Evolutionary conservation across 1,140 invertebrate genomes (phyloP), one percentile per base, ranked within the genome.

Genomic region (Sinella curviseta): DNA sequence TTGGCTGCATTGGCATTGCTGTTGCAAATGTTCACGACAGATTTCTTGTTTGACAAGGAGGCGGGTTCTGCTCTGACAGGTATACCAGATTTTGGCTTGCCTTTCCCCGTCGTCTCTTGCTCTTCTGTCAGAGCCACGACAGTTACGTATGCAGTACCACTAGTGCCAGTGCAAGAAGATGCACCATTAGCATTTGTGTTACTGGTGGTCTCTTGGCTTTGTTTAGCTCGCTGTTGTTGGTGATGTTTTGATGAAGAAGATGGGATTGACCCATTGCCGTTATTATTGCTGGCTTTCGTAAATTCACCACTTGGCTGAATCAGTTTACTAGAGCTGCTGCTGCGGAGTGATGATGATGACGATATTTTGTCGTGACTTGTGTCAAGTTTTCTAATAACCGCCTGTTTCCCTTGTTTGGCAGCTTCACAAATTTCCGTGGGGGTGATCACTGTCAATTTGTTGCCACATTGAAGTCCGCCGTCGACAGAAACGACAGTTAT

Each of bases 401-500:
- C 65, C 31, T 70, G 34, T 28, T 75, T 75, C 24, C 74, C 74
- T 75, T 75, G 34, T 75, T 75, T 36, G 74, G 35, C n/a, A 28
- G 67, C 31, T 26, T 81, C 79, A 39, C 60, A 35, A 65, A 77
- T 67, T 65, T 78, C 73, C 48, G 73, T 78, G 26, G 83, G 83
- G 55, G 83, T 84, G 20, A 81, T 84, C 24, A 84, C 83, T 34
- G 83, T 84, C 57, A 84, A 74, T 74, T 82, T 84, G 57, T 82
- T 84, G 35, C 79, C 81, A 74, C 65, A 80, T 60, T 74, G 60
- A 76, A 80, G n/a, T n/a, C 83, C 83, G 1, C 81, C 83, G 75
- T 84, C 81, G 8, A 84, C 83, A 2, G 81, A 82, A 3, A 84
- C 81, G 8, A 84, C 83, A 17, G 83, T 84, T 30, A 84, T 82